A percentile compares a stretch with the other conserved stretches of the same genome.
Evolutionary conservation across 2,797 vertebrate genomes (phyloP).

Genomic region (Pseudochromis fuscus): DNA sequence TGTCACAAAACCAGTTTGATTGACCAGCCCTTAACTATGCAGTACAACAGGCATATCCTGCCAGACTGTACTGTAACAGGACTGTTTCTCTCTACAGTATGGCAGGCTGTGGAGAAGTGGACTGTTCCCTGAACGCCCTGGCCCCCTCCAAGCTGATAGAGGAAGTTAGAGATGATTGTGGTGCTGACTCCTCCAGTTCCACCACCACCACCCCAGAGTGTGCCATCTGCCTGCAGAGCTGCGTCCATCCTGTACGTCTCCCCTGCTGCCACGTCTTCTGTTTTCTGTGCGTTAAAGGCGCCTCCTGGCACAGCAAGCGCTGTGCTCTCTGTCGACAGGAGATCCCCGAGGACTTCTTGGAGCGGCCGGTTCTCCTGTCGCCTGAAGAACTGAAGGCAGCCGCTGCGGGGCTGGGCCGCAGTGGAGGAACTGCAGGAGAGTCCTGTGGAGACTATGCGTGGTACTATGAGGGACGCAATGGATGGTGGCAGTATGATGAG

Average conservation of each 20-base stretch:
- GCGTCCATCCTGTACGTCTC: slow-evolving; percentile 94
- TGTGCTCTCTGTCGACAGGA: slow-evolving; percentile 97
- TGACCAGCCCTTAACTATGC: neutral
- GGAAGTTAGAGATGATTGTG: slow-evolving; percentile 53
- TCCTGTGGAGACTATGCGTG: slow-evolving; percentile 86
- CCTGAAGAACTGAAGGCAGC: slow-evolving; percentile 94
- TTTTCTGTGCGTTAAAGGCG: slow-evolving; percentile 97
- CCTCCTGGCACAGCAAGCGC: slow-evolving; percentile 97
- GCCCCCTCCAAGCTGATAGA: slow-evolving; percentile 87
- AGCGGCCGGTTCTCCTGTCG: slow-evolving; percentile 93
- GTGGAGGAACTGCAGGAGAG: slow-evolving; percentile 73
- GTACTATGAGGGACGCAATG: slow-evolving; percentile 99
- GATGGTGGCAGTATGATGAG: slow-evolving; percentile 99
- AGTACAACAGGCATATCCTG: neutral
- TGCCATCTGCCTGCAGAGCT: slow-evolving; percentile 96
- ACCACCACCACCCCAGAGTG: slow-evolving; percentile 90
- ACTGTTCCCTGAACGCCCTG: slow-evolving; percentile 88
- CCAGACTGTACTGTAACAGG: neutral
- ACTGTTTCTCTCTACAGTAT: slow-evolving; percentile 83
- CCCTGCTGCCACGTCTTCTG: slow-evolving; percentile 97
- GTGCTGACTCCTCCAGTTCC: slow-evolving; percentile 70
- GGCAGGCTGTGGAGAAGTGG: slow-evolving; percentile 92
- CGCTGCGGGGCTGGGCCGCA: slow-evolving; percentile 87
- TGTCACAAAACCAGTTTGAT: neutral
- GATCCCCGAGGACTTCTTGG: slow-evolving; percentile 96